Evolutionary conservation across 2,888 invertebrate genomes (phyloP), one percentile per base, ranked within the genome.

Genomic region (Cotesia congregata): DNA sequence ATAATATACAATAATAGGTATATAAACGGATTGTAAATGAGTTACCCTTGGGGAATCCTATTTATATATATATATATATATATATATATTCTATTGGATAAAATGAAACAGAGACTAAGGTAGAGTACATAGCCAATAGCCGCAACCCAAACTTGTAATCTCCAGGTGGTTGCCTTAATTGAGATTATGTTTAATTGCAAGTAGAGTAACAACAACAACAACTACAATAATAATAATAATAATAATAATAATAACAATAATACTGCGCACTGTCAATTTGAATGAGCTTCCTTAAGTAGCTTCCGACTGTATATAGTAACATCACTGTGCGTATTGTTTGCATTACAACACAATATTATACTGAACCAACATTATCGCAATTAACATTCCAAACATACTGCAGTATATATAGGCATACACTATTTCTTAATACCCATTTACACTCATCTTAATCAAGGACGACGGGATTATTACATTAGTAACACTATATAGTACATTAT

Each of bases 391-490:
- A 9, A 50, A 7, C 12, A 50, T 50, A 3, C 7, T 50, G 12
- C 12, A 12, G 12, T 12, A 50, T 50, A 50, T 50, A 3, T 30
- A 30, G 30, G 30, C 30, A 30, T 30, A 30, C 30, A 67, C 38
- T n/a, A 39, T 39, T n/a, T n/a, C n/a, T 15, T 12, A 67, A 12
- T 67, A n/a, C 39, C 39, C n/a, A 5, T 67, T 12, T 39, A 40
- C 15, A 38, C 38, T 38, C 6, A 4, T 40, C 12, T 72, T 40
- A n/a, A 62, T 72, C 62, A 72, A 72, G 62, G 72, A 61, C 62
- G 40, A 61, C 61, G 9, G n/a, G 60, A 9, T 20, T 38, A n/a
- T 67, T 39, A 50, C 9, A 50, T 64, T 12, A 6, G 20, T 64
- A 17, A 50, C 17, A 59, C 38, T 30, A 40, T 30, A 40, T 67